These are phyloP conservation scores for Ceratotherium simum DNA, from an alignment of 2,113 vertebrate genomes.

Conservation along the genomic window DNA sequence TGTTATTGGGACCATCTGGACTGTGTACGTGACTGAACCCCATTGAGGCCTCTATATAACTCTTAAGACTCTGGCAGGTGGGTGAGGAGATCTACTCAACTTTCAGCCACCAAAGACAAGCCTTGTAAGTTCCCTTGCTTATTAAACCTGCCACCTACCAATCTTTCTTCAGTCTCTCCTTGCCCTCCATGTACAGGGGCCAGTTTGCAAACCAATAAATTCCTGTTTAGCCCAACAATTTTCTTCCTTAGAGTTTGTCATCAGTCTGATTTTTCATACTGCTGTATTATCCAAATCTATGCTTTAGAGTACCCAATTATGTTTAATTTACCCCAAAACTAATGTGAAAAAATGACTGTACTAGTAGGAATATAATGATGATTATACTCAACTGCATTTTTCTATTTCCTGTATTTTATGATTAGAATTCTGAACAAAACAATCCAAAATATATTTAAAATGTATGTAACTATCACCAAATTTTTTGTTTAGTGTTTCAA, in stretches of 20 bases:
- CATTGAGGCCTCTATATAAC: not conserved
- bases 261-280: not conserved
- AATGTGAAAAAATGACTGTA: not conserved
- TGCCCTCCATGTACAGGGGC: not conserved
- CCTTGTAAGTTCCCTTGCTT: not conserved
- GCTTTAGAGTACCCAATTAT: not conserved
- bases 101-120: not conserved
- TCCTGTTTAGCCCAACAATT: not conserved
- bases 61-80: not conserved
- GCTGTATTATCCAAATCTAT: not conserved
- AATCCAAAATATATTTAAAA: slow-evolving; percentile 15
- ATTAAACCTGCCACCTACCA: not conserved
- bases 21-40: not conserved
- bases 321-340: not conserved
- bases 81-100: not conserved
- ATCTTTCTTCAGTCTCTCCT: not conserved
- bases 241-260: not conserved
- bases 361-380: slow-evolving; percentile 4
- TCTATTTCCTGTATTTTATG: not conserved
- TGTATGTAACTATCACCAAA: not conserved
- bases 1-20: not conserved
- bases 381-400: not conserved
- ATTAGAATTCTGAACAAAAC: slow-evolving; percentile 47
- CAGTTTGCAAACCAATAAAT: not conserved
- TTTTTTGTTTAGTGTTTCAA: slow-evolving; percentile 20